These are phyloP conservation scores for Globodera rostochiensis DNA, from an alignment of 1,140 invertebrate genomes.

Conservation along the genomic window DNA sequence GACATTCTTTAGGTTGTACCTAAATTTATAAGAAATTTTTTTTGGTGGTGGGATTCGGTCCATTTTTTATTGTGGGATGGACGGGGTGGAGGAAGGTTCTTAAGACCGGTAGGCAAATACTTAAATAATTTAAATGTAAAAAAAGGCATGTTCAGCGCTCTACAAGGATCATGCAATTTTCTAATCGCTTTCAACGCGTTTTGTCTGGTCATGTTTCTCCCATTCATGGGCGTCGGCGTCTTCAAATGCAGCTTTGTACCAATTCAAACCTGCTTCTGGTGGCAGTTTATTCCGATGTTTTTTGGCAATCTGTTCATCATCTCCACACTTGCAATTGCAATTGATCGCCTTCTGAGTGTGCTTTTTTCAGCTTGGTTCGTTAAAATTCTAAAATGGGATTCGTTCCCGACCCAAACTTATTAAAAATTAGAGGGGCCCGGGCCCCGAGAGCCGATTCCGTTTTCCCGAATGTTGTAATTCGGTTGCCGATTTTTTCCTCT, in stretches of 20 bases:
- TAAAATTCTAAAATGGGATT: too few species aligned
- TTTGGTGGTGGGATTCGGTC: too few species aligned
- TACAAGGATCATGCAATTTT: background rate
- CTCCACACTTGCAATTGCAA: background rate
- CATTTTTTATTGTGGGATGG: too few species aligned
- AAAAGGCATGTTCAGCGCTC: background rate
- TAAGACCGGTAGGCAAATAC: too few species aligned
- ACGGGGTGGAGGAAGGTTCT: too few species aligned
- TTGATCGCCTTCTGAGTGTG: background rate
- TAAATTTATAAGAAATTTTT: too few species aligned
- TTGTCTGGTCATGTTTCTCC: background rate
- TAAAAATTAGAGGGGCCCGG: background rate
- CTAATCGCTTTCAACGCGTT: background rate
- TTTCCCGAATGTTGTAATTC: too few species aligned
- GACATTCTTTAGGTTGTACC: too few species aligned
- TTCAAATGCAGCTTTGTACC: background rate
- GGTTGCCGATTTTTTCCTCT: background rate
- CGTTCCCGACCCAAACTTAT: too few species aligned
- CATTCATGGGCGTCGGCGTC: background rate
- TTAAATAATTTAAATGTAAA: background rate
- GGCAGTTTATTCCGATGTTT: background rate
- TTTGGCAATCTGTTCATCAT: background rate
- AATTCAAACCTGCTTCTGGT: background rate
- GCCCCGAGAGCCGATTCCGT: too few species aligned
- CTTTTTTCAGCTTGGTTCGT: background rate